These are phyloP conservation scores for Ditylenchus weischeri DNA, from an alignment of 2,888 invertebrate species.

Conservation along the genomic window DNA sequence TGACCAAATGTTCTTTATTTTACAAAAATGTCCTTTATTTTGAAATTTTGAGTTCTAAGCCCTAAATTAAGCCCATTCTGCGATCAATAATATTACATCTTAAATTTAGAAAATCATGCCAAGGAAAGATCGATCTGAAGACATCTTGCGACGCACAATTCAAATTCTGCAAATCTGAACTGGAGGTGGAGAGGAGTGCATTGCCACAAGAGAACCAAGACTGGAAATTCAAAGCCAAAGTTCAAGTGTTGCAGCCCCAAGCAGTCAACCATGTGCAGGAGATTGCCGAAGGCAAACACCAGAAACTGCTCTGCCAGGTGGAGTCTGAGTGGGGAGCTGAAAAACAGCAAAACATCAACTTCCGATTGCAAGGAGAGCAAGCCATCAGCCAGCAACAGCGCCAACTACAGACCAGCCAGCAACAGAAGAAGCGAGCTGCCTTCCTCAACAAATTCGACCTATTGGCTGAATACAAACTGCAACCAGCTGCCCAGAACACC, in stretches of 20 bases:
- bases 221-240: conserved; percentile 40
- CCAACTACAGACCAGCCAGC: conserved; percentile 4
- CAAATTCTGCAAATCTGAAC: conserved; percentile 27
- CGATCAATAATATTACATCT: neutral
- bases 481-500: conserved; percentile 31
- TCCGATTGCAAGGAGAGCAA: conserved; percentile 30
- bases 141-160: conserved; percentile 34
- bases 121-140: conserved; percentile 24
- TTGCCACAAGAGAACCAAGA: conserved; percentile 32
- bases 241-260: conserved; percentile 39
- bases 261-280: conserved; percentile 28
- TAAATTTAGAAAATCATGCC: conserved; percentile 4
- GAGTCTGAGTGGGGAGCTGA: conserved; percentile 29
- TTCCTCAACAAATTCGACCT: conserved; percentile 54
- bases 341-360: conserved; percentile 14
- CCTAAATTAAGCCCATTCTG: conserved; percentile 18
- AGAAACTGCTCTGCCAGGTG: conserved; percentile 22
- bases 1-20: too few relatives aligned
- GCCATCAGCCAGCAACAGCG: conserved; percentile 16
- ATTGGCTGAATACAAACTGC: conserved; percentile 41
- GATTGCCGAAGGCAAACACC: conserved; percentile 19
- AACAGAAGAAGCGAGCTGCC: conserved; percentile 32
- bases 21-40: too few relatives aligned
- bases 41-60: too few relatives aligned
- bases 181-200: conserved; percentile 21